Evolutionary conservation across 2,797 vertebrate species (phyloP).

Genomic region (Melanotaenia maccullochi): DNA sequence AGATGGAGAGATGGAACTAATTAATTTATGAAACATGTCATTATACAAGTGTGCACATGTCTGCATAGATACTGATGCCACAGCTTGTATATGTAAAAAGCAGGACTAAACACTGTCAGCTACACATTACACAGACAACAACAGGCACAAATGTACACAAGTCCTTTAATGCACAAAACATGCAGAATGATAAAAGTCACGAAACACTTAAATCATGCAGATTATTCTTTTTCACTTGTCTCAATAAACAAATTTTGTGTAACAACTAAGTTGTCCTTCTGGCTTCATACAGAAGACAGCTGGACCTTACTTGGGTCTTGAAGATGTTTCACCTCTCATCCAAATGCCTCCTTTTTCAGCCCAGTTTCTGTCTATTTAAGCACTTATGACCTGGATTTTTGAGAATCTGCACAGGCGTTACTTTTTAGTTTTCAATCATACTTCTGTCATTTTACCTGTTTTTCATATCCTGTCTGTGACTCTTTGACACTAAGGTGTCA

Average conservation of each 20-base stretch:
- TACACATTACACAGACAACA: neutral
- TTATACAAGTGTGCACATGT: slow-evolving; percentile 3
- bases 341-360: neutral
- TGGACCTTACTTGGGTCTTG: neutral
- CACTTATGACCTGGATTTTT: neutral
- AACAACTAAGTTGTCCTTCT: neutral
- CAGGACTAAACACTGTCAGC: neutral
- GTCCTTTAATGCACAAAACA: neutral
- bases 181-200: too few relatives aligned
- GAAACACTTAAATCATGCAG: neutral
- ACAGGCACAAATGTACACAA: neutral
- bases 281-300: neutral
- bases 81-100: neutral
- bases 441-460: neutral
- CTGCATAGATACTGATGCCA: neutral
- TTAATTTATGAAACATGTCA: slow-evolving; percentile 8
- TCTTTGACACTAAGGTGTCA: neutral
- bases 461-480: neutral
- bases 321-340: neutral
- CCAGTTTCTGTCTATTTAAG: neutral
- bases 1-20: neutral
- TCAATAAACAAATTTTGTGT: neutral
- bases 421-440: neutral
- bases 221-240: neutral
- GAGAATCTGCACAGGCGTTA: neutral